A percentile compares a stretch with the other conserved stretches of the same genome.
phyloP scores from a whole-genome alignment of 1,140 invertebrate genomes.

The Drosophila ercepeae region DNA sequence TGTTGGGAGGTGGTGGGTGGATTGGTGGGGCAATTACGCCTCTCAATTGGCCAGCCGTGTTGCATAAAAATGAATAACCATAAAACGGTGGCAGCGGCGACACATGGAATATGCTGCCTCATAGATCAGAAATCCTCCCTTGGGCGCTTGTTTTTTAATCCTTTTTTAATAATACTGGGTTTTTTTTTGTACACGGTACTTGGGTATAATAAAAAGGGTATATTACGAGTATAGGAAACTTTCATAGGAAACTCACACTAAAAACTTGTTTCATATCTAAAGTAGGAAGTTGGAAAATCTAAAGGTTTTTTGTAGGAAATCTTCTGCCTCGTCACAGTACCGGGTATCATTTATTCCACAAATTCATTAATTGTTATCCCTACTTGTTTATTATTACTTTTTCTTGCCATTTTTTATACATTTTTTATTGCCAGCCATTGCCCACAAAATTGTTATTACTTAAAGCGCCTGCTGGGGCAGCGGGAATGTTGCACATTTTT shows the following conservation, averaged over 20 bases:
- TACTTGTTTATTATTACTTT: neutral
- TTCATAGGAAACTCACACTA: no score
- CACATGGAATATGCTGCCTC: constrained; percentile 49
- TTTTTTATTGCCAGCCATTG: constrained; percentile 4
- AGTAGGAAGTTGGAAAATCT: no score
- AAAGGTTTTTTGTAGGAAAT: no score
- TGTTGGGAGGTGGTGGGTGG: constrained; percentile 10
- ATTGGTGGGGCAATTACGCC: constrained; percentile 68
- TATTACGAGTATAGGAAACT: neutral
- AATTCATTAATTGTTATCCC: neutral
- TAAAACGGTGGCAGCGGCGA: constrained; percentile 57
- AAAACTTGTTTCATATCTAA: no score
- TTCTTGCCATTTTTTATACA: constrained; percentile 11
- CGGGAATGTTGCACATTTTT: constrained; percentile 49
- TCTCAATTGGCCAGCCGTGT: constrained; percentile 67
- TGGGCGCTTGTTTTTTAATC: constrained; percentile 38
- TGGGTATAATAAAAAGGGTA: neutral
- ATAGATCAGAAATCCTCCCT: constrained; percentile 46
- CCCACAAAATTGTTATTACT: constrained; percentile 62
- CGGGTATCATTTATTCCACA: neutral
- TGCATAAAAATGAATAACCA: constrained; percentile 74
- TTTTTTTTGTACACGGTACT: neutral
- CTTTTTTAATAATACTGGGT: constrained; percentile 34
- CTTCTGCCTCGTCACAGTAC: no score
- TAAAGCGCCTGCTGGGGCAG: constrained; percentile 58